Percentiles rank a stretch among this genome's conserved stretches.
These are phyloP conservation scores for Girardinichthys multiradiatus DNA, from an alignment of 2,113 vertebrate species.

Conservation along the genomic window DNA sequence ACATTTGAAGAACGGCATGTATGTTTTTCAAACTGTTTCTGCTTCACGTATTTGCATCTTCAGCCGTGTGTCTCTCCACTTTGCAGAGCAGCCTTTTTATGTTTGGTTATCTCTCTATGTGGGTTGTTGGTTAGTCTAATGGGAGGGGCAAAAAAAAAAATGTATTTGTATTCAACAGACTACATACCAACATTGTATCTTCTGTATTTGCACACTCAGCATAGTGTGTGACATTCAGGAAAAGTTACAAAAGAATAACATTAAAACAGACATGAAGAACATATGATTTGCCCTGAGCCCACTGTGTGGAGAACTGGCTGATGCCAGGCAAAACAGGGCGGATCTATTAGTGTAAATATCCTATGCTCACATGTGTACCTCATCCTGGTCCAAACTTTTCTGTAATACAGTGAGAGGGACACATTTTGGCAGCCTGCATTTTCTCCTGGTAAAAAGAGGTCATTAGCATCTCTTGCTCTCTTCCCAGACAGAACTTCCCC, in stretches of 20 bases:
- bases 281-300: background rate
- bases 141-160: background rate
- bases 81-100: background rate
- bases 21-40: background rate
- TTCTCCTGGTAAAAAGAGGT: conserved; percentile 51
- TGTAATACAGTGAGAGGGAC: conserved; percentile 5
- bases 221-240: background rate
- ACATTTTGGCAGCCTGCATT: conserved; percentile 46
- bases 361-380: conserved; percentile 19
- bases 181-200: background rate
- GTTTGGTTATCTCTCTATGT: background rate
- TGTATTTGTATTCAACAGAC: background rate
- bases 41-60: background rate
- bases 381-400: conserved; percentile 32
- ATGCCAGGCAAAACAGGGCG: conserved; percentile 4
- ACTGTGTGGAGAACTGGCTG: background rate
- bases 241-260: background rate
- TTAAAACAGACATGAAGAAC: background rate
- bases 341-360: conserved; percentile 22
- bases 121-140: background rate
- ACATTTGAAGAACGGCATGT: background rate
- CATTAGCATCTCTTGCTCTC: conserved; percentile 56
- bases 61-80: background rate
- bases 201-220: background rate
- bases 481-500: conserved; percentile 37